These are phyloP conservation scores for Ornithoptera alexandrae DNA, from an alignment of 2,888 invertebrate species.

Conservation along the genomic window DNA sequence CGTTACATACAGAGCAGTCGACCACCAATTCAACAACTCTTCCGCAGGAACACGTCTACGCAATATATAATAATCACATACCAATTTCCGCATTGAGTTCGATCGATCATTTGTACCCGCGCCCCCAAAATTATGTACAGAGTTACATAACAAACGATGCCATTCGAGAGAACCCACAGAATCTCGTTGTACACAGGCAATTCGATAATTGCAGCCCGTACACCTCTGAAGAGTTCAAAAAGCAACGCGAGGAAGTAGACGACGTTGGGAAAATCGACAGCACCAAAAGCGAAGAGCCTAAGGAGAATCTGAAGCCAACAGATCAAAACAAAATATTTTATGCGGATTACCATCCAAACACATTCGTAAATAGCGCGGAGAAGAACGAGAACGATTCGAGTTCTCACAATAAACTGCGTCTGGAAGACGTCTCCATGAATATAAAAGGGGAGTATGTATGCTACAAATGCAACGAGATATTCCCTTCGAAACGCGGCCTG, in stretches of 20 bases:
- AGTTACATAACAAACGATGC: conserved; percentile 45
- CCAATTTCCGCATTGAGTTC: conserved; percentile 40
- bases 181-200: conserved; percentile 64
- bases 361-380: conserved; percentile 23
- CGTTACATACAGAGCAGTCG: conserved; percentile 41
- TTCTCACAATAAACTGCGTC: conserved; percentile 44
- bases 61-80: conserved; percentile 54
- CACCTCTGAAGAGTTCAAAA: conserved; percentile 54
- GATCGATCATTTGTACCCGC: conserved; percentile 55
- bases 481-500: conserved; percentile 61
- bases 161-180: conserved; percentile 64
- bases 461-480: conserved; percentile 64
- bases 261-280: conserved; percentile 41
- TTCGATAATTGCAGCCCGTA: conserved; percentile 60
- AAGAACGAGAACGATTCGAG: conserved; percentile 50
- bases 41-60: conserved; percentile 55
- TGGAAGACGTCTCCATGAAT: conserved; percentile 55
- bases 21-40: conserved; percentile 42
- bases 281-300: conserved; percentile 56
- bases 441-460: conserved; percentile 69
- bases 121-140: conserved; percentile 57
- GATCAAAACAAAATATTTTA: conserved; percentile 63
- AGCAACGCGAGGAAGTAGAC: conserved; percentile 46
- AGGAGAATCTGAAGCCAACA: conserved; percentile 64
- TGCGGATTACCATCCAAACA: conserved; percentile 42